Evolutionary conservation across 2,797 vertebrate genomes (phyloP), one percentile per base, ranked within the genome.

Genomic region (Microctenopoma lineatum): DNA sequence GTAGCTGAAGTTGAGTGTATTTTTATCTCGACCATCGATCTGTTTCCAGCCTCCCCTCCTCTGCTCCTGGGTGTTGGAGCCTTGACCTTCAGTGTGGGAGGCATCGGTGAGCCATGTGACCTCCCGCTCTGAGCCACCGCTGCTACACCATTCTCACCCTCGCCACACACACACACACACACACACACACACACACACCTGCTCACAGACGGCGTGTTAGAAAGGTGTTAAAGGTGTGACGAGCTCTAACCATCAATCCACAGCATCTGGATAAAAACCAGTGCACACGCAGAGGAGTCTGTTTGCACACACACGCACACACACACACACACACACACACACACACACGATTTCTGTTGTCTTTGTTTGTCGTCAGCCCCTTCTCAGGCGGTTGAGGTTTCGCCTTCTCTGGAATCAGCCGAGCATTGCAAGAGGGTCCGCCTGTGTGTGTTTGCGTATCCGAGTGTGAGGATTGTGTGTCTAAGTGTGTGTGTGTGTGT

Each of bases 21-120:
- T 93, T 94, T 92, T 93, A 92, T 92, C 92, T 87, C 81, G 47
- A 84, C 60, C 86, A 94, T 93, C 75, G 91, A 93, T 94, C 90
- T 90, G 87, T 84, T 85, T 90, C 84, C 84, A 83, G 58, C 81
- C 85, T 84, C 74, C 72, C 66, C 79, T 87, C 73, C 82, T 83
- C 79, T 82, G 82, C 78, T 84, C 69, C 85, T 85, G 84, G 74
- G 87, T 87, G 89, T 77, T 83, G 86, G 81, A 90, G 87, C 80
- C 84, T 84, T 92, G 92, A 94, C 93, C 92, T 93, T 94, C 91
- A 93, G 68, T 85, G 79, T 87, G 87, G 89, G 88, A 91, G 90
- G 88, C 90, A 90, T 90, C 88, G 88, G 39, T 84, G 87, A 90
- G 81, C 78, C 80, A 77, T 84, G 87, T 88, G 86, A 88, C 90